Evolutionary conservation across 2,113 vertebrate species (phyloP).

Genomic region (Ondatra zibethicus): DNA sequence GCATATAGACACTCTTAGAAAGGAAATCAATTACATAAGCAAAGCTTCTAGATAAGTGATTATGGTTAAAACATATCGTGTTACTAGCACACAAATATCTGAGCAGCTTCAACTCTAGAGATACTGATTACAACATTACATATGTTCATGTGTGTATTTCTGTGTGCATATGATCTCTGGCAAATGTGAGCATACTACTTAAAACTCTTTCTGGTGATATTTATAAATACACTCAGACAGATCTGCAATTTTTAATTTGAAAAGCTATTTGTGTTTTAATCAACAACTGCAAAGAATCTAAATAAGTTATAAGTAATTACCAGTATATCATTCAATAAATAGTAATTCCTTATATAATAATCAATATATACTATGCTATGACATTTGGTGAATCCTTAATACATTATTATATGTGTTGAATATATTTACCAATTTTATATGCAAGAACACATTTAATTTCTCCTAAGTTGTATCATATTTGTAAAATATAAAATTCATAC

Average conservation of each 20-base stretch:
- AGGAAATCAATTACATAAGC: not conserved
- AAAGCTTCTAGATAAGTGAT: not conserved
- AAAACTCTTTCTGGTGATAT: not conserved
- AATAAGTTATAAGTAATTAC: not conserved
- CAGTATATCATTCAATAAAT: not conserved
- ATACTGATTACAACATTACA: not conserved
- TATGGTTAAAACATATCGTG: not conserved
- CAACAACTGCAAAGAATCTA: not conserved
- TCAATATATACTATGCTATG: not conserved
- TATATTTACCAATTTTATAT: not conserved
- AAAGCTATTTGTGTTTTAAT: not conserved
- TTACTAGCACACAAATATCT: not conserved
- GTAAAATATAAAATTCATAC: not conserved
- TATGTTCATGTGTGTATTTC: not conserved
- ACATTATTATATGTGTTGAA: not conserved
- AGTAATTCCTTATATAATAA: not conserved
- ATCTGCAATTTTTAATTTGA: not conserved
- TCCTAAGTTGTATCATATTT: not conserved
- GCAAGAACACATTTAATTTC: conserved; percentile 30
- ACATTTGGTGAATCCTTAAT: not conserved
- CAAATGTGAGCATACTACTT: not conserved
- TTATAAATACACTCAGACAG: not conserved
- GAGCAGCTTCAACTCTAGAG: not conserved
- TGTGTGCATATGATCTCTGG: not conserved
- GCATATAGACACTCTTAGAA: not conserved